Evolutionary conservation across 2,888 invertebrate genomes (phyloP).

Genomic region (Drosophila seclusa): DNA sequence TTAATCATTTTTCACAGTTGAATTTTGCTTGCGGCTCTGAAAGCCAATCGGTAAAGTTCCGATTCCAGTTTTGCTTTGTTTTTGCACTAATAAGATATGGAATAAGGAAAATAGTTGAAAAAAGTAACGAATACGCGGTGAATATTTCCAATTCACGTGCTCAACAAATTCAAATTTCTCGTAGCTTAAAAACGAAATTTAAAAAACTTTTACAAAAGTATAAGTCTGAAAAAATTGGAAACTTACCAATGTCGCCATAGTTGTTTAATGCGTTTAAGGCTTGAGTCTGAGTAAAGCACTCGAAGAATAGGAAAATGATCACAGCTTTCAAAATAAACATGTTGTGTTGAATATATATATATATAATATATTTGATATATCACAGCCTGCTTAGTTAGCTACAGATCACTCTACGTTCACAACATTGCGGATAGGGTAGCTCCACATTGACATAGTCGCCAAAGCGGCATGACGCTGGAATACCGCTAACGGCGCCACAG

Average conservation of each 20-base stretch:
- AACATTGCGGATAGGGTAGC: conserved; percentile 59
- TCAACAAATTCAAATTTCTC: no score
- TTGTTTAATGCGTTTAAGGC: conserved; percentile 30
- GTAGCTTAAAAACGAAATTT: no score
- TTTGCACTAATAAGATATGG: no score
- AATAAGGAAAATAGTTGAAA: no score
- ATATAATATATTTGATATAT: neutral
- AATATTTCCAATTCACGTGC: no score
- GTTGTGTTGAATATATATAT: neutral
- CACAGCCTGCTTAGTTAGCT: conserved; percentile 20
- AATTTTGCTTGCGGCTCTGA: no score
- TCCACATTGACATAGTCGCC: conserved; percentile 20
- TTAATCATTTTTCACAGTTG: no score
- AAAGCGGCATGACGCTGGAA: conserved; percentile 25
- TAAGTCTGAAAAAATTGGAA: neutral
- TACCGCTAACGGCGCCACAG: conserved; percentile 44
- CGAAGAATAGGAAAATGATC: neutral
- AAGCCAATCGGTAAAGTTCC: no score
- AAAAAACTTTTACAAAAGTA: neutral
- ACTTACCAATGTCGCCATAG: conserved; percentile 46
- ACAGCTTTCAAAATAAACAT: conserved; percentile 18
- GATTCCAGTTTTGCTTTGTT: no score
- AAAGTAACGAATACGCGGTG: no score
- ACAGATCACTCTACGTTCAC: conserved; percentile 42
- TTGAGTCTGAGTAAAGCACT: neutral